Percentiles rank a stretch among this genome's conserved stretches.
phyloP scores from a whole-genome alignment of 2,797 vertebrate genomes.

The Morelia viridis region DNA sequence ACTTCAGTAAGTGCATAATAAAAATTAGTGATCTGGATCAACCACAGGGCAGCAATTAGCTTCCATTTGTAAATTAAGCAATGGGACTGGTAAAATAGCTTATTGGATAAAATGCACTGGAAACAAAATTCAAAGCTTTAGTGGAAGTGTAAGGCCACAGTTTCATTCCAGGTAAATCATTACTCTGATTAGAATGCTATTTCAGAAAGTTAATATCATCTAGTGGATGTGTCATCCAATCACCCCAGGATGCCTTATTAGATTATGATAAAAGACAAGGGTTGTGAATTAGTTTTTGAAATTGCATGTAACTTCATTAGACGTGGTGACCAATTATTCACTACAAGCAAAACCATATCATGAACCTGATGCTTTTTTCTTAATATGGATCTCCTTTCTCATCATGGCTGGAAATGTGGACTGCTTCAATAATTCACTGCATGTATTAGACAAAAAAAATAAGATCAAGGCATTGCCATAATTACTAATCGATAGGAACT shows the following conservation, averaged over 20 bases:
- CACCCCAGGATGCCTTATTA: background rate
- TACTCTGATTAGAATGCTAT: background rate
- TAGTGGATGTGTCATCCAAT: fast-evolving
- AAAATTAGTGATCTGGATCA: background rate
- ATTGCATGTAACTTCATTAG: constrained; percentile 32
- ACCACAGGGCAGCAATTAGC: background rate
- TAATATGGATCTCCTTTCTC: constrained; percentile 4
- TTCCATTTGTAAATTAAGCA: constrained; percentile 13
- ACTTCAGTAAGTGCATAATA: constrained; percentile 18
- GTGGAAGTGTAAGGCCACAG: background rate
- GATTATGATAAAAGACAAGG: constrained; percentile 11
- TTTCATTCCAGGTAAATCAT: constrained; percentile 18
- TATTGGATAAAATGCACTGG: background rate
- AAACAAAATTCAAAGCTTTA: constrained; percentile 12
- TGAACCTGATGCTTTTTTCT: constrained; percentile 21
- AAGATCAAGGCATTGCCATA: constrained; percentile 30
- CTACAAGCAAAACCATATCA: constrained; percentile 6
- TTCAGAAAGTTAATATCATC: constrained; percentile 9
- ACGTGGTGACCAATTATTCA: constrained; percentile 39
- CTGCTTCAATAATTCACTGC: background rate
- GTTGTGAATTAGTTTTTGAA: constrained; percentile 34
- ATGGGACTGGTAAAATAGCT: background rate
- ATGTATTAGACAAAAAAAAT: constrained; percentile 6
- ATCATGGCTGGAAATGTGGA: constrained; percentile 15
- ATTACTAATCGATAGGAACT: constrained; percentile 12